Percentiles rank a stretch among this genome's conserved stretches.
Conservation (phyloP, 1,140 invertebrate genomes). For the Cephus cinctus region DNA sequence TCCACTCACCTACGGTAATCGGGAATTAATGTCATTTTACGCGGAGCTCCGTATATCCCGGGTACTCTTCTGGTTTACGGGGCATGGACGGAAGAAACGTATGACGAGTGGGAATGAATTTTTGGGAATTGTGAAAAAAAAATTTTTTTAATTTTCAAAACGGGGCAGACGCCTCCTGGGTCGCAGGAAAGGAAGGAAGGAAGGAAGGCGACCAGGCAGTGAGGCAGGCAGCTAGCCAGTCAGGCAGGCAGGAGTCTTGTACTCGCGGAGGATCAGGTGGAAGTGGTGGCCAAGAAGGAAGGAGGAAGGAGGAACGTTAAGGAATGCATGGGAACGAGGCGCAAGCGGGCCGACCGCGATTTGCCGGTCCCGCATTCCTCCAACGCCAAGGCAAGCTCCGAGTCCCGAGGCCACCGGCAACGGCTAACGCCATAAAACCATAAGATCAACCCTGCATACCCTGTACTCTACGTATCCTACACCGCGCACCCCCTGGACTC, state of each 20-base stretch:
- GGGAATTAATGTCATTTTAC: no score
- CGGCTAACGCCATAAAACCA: constrained; percentile 37
- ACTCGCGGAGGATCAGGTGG: constrained; percentile 24
- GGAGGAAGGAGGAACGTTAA: no score
- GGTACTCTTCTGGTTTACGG: no score
- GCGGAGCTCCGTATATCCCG: no score
- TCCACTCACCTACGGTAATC: no score
- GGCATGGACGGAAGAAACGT: no score
- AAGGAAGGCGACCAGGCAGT: neutral
- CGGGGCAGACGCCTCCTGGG: no score
- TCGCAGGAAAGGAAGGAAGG: constrained; percentile 7
- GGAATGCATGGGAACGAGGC: constrained; percentile 56
- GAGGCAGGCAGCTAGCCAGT: constrained; percentile 14
- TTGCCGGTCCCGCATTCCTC: constrained; percentile 56
- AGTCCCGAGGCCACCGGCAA: constrained; percentile 44
- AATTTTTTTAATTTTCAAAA: no score
- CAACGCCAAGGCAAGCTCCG: constrained; percentile 40
- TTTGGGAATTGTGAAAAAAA: no score
- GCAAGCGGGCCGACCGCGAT: constrained; percentile 55
- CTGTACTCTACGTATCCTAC: no score
- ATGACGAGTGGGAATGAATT: no score
- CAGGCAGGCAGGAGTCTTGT: constrained; percentile 24
- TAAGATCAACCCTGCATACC: constrained; percentile 38
- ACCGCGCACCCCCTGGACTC: neutral
- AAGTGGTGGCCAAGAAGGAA: no score